Conservation (phyloP, 2,113 vertebrate genomes). For the Eudyptes chrysolophus region DNA sequence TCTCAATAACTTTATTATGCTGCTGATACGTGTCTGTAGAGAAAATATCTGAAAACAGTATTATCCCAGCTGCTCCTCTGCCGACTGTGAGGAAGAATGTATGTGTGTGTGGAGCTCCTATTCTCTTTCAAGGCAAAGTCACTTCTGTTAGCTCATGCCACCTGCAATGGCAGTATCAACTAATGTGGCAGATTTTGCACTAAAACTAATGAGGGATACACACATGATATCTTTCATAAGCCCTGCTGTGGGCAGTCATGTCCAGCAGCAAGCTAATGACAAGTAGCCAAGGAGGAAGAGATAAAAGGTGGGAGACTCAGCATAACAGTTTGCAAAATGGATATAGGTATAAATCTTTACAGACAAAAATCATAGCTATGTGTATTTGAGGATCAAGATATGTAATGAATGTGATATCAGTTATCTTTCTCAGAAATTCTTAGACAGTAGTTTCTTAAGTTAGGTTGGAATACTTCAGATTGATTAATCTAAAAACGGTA, state of each 20-base stretch:
- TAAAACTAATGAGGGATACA: not conserved
- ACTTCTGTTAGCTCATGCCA: not conserved
- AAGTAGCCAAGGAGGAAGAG: not conserved
- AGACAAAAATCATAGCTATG: not conserved
- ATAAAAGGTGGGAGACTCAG: not conserved
- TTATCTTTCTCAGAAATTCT: not conserved
- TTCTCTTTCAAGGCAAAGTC: not conserved
- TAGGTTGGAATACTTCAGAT: not conserved
- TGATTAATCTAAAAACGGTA: not conserved
- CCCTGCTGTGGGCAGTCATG: not conserved
- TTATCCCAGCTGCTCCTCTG: not conserved
- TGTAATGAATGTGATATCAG: not conserved
- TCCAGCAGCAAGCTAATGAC: not conserved
- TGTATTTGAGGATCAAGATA: not conserved
- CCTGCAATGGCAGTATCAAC: not conserved
- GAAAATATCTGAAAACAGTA: not conserved
- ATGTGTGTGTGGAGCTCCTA: not conserved
- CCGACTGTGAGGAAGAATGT: not conserved
- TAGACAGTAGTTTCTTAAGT: not conserved
- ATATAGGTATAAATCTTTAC: not conserved
- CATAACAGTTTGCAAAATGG: not conserved
- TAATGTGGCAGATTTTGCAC: not conserved
- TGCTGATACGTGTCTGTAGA: not conserved
- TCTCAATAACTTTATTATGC: not conserved
- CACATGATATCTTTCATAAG: not conserved